phyloP scores from a whole-genome alignment of 2,113 vertebrate species.

The Crotalus tigris region DNA sequence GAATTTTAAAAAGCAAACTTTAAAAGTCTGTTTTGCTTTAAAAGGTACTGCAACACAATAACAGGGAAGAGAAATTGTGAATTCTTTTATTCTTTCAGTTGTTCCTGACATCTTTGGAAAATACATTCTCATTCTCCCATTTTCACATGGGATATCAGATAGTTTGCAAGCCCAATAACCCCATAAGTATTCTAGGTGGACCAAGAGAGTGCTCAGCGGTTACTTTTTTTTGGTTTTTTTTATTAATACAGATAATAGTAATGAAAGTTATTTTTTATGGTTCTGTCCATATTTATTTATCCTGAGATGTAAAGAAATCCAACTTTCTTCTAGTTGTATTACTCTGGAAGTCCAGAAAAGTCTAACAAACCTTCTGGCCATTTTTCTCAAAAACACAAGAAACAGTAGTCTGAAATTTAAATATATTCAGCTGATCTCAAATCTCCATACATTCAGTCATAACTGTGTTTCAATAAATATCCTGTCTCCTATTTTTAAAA shows the following conservation, averaged over 20 bases:
- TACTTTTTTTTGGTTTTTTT: constrained; percentile 15
- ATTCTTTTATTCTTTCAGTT: neutral
- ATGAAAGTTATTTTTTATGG: neutral
- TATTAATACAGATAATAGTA: constrained; percentile 29
- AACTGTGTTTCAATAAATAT: neutral
- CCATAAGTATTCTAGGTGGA: rapidly evolving
- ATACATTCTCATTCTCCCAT: neutral
- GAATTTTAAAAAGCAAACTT: constrained; percentile 14
- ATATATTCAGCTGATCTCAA: neutral
- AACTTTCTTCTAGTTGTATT: constrained; percentile 23
- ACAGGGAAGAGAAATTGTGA: neutral
- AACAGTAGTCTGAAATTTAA: neutral
- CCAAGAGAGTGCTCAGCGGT: constrained; percentile 26
- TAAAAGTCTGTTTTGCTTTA: neutral
- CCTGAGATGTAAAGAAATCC: constrained; percentile 44
- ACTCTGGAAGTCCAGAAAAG: neutral
- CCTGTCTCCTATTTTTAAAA: neutral
- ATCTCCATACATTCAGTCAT: neutral
- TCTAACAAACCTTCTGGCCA: neutral
- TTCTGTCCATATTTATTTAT: neutral
- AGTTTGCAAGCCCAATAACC: neutral
- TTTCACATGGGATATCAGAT: neutral
- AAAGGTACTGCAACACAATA: neutral
- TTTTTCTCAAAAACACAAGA: neutral
- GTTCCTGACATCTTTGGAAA: neutral